Evolutionary conservation across 2,888 invertebrate species (phyloP).

Genomic region (Hydropsyche betteni): DNA sequence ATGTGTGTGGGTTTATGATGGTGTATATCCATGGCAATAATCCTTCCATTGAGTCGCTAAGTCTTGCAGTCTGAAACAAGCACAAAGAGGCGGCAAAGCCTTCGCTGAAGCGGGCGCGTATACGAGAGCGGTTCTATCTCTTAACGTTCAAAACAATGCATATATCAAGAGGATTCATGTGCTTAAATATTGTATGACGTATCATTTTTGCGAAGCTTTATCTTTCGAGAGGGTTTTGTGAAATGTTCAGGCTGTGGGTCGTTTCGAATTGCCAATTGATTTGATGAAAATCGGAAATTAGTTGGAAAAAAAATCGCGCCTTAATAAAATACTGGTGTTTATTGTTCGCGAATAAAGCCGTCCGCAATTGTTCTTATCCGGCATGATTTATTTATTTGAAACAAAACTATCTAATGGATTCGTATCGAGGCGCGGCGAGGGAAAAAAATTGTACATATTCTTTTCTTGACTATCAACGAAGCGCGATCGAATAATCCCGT

Average conservation of each 20-base stretch:
- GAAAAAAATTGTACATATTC: constrained; percentile 8
- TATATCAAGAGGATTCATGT: no score
- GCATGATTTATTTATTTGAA: constrained; percentile 20
- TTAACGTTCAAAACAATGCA: no score
- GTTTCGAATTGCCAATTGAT: no score
- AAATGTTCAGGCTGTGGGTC: no score
- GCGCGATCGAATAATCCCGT: constrained; percentile 22
- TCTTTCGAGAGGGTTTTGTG: no score
- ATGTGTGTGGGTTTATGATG: neutral
- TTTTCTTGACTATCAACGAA: constrained; percentile 3
- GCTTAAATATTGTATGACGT: no score
- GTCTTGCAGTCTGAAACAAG: constrained; percentile 35
- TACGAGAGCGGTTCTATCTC: no score
- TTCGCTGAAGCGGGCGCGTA: constrained; percentile 1
- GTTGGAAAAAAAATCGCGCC: no score
- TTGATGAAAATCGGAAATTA: no score
- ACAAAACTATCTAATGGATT: constrained; percentile 25
- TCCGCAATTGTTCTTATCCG: constrained; percentile 19
- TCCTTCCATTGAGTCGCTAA: constrained; percentile 40
- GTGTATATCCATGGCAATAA: constrained; percentile 36
- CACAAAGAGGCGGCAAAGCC: constrained; percentile 19
- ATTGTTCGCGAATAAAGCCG: neutral
- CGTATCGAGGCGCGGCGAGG: neutral
- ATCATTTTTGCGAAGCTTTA: no score
- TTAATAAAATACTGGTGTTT: neutral